Evolutionary conservation across 2,888 invertebrate species (phyloP).

Genomic region (Philereme vetulata): DNA sequence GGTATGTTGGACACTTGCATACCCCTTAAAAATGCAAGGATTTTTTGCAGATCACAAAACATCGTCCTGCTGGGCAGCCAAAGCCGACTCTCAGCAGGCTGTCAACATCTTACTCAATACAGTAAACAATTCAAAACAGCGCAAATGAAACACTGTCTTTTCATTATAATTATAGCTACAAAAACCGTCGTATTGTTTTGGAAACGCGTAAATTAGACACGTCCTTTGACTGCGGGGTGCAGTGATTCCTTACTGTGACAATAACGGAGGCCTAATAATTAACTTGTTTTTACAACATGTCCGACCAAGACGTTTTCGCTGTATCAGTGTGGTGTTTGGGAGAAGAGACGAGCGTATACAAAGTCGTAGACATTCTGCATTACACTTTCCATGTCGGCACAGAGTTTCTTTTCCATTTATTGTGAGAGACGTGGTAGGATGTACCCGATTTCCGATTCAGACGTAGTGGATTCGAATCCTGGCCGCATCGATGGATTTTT

Average conservation of each 20-base stretch:
- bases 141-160: slow-evolving; percentile 20
- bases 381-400: no score
- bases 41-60: no score
- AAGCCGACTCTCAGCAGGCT: slow-evolving; percentile 1
- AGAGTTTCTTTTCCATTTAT: no score
- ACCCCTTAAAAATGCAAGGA: no score
- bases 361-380: not conserved
- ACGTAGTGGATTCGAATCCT: no score
- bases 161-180: not conserved
- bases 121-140: slow-evolving; percentile 24
- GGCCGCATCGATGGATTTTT: no score
- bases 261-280: slow-evolving; percentile 63
- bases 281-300: slow-evolving; percentile 70
- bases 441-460: no score
- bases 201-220: slow-evolving; percentile 39
- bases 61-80: no score
- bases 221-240: slow-evolving; percentile 56
- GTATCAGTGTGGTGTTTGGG: slow-evolving; percentile 18
- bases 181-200: slow-evolving; percentile 33
- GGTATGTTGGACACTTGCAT: no score
- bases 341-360: slow-evolving; percentile 16
- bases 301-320: slow-evolving; percentile 43
- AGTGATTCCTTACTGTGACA: slow-evolving; percentile 66
- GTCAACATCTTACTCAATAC: slow-evolving; percentile 18
- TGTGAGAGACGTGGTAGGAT: no score